phyloP scores from a whole-genome alignment of 1,140 invertebrate species.

The Drosophila malerkotliana region DNA sequence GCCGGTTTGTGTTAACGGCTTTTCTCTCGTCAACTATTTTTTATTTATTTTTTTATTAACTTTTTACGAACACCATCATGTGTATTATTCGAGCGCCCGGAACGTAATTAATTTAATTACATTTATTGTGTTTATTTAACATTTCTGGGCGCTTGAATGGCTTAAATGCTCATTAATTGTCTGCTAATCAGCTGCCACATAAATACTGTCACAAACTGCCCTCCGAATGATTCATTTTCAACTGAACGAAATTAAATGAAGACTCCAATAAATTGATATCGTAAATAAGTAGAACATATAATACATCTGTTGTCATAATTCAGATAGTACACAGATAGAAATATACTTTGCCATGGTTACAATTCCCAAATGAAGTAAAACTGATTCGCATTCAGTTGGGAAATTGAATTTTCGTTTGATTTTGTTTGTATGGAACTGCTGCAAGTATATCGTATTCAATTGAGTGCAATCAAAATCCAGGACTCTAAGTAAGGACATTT shows the following conservation, averaged over 20 bases:
- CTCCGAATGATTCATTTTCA: constrained; percentile 1
- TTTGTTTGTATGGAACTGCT: constrained; percentile 45
- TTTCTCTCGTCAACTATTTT: constrained; percentile 64
- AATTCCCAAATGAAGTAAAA: not conserved
- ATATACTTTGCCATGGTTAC: not conserved
- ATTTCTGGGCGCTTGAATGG: constrained; percentile 52
- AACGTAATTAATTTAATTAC: constrained; percentile 66
- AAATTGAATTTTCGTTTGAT: constrained; percentile 59
- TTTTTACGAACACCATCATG: constrained; percentile 51
- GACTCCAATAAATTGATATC: not conserved
- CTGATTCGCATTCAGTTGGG: constrained; percentile 29
- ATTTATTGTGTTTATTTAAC: constrained; percentile 34
- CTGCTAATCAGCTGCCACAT: constrained; percentile 41
- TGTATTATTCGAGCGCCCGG: constrained; percentile 57
- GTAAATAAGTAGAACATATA: constrained; percentile 2
- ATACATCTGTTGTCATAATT: constrained; percentile 1
- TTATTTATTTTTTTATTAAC: constrained; percentile 30
- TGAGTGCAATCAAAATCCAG: constrained; percentile 54
- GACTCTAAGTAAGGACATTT: constrained; percentile 11
- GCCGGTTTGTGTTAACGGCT: constrained; percentile 39
- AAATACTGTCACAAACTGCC: constrained; percentile 12
- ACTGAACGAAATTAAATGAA: constrained; percentile 6
- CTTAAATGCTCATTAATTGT: constrained; percentile 27
- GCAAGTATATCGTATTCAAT: constrained; percentile 42
- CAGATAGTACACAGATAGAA: constrained; percentile 7